Conservation (phyloP, 2,113 vertebrate species). For the Regulus satrapa region DNA sequence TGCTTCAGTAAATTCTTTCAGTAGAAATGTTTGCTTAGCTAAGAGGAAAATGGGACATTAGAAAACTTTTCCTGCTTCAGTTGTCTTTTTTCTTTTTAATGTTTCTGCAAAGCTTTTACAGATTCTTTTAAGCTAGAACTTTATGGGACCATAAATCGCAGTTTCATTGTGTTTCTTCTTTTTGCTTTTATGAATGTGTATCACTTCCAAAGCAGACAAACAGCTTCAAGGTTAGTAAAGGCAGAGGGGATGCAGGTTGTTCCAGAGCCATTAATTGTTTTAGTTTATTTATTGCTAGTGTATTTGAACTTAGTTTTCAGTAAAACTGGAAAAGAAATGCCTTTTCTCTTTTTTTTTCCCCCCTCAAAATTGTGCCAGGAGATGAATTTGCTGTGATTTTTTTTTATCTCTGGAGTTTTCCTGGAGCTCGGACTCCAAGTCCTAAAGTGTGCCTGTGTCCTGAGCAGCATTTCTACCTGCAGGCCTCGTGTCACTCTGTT, state of each 20-base stretch:
- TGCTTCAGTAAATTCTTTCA: neutral
- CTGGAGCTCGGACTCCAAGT: neutral
- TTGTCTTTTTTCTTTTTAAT: neutral
- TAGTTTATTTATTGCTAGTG: constrained; percentile 26
- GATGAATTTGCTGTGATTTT: constrained; percentile 7
- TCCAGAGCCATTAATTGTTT: neutral
- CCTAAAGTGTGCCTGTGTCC: neutral
- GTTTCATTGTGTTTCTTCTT: neutral
- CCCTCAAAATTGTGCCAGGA: constrained; percentile 32
- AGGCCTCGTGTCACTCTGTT: rapidly evolving
- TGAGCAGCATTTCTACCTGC: neutral
- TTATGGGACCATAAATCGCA: neutral
- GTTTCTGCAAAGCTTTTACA: neutral
- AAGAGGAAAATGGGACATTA: neutral
- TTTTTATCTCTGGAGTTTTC: neutral
- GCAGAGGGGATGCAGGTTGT: neutral
- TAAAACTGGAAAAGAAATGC: constrained; percentile 26
- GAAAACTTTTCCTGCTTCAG: neutral
- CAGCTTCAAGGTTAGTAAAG: neutral
- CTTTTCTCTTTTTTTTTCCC: too few species aligned
- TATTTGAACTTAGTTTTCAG: constrained; percentile 8
- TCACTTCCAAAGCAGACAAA: neutral
- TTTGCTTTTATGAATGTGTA: neutral
- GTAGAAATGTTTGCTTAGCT: neutral
- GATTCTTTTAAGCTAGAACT: neutral